Conservation (phyloP, 2,888 invertebrate species). For the Clitarchus hookeri region DNA sequence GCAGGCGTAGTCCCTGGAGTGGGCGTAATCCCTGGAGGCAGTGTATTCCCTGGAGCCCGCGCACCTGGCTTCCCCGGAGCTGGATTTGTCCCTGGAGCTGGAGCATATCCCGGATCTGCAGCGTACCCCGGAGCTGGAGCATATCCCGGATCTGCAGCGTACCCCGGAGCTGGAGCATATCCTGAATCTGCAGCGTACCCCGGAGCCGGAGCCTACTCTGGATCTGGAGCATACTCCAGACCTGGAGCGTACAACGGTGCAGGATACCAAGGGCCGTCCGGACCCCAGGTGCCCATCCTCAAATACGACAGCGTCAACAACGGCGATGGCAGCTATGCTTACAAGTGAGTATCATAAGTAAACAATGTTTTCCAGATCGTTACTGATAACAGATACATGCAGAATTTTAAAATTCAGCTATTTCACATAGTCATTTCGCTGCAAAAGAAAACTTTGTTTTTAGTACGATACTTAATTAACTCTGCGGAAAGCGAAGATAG, state of each 20-base stretch:
- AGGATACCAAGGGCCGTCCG: not conserved
- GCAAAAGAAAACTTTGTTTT: too few species aligned
- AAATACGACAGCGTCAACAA: slow-evolving; percentile 49
- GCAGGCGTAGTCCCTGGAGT: too few species aligned
- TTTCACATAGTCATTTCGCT: not conserved
- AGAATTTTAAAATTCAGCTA: too few species aligned
- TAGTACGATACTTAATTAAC: too few species aligned
- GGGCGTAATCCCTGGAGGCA: not conserved
- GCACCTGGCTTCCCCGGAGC: slow-evolving; percentile 40
- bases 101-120: not conserved
- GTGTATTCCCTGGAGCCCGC: not conserved
- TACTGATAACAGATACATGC: too few species aligned
- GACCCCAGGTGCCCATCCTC: slow-evolving; percentile 9
- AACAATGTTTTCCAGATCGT: too few species aligned
- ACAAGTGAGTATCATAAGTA: slow-evolving; percentile 58
- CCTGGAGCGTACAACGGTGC: not conserved
- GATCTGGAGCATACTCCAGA: not conserved
- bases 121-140: not conserved
- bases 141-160: not conserved
- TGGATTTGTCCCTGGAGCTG: not conserved
- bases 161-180: not conserved
- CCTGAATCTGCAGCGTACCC: not conserved
- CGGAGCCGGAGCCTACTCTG: not conserved
- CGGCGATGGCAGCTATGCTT: slow-evolving; percentile 67
- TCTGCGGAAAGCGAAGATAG: too few species aligned